phyloP scores from a whole-genome alignment of 2,888 invertebrate species.

The Ommatoiulus sabulosus region DNA sequence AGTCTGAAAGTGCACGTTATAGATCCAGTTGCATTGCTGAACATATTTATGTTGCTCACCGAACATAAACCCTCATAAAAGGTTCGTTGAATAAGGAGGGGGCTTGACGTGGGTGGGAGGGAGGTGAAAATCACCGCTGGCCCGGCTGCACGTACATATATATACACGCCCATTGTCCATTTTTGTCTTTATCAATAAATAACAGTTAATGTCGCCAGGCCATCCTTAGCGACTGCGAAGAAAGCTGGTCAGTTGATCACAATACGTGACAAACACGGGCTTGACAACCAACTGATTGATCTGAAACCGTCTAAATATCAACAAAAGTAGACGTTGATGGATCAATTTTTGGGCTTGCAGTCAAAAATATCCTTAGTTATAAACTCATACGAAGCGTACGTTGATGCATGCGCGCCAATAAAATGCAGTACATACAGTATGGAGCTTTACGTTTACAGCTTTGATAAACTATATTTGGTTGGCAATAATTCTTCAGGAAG shows the following conservation, averaged over 20 bases:
- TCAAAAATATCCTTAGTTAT: neutral
- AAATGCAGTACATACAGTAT: no score
- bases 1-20: neutral
- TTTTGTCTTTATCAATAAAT: conserved; percentile 31
- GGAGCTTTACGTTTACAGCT: no score
- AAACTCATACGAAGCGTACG: neutral
- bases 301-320: conserved; percentile 27
- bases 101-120: neutral
- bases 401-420: no score
- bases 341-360: neutral
- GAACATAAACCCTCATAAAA: neutral
- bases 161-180: conserved; percentile 2
- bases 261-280: conserved; percentile 35
- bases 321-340: conserved; percentile 26
- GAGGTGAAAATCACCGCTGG: conserved; percentile 6
- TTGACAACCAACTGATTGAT: conserved; percentile 43
- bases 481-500: no score
- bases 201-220: neutral
- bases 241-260: conserved; percentile 9
- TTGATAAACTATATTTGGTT: no score
- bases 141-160: neutral
- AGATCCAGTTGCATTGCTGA: conserved; percentile 41
- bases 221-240: conserved; percentile 23
- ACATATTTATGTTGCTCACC: neutral
- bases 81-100: neutral